These are phyloP conservation scores for Scleropages formosus DNA, from an alignment of 2,797 vertebrate genomes.

Conservation along the genomic window DNA sequence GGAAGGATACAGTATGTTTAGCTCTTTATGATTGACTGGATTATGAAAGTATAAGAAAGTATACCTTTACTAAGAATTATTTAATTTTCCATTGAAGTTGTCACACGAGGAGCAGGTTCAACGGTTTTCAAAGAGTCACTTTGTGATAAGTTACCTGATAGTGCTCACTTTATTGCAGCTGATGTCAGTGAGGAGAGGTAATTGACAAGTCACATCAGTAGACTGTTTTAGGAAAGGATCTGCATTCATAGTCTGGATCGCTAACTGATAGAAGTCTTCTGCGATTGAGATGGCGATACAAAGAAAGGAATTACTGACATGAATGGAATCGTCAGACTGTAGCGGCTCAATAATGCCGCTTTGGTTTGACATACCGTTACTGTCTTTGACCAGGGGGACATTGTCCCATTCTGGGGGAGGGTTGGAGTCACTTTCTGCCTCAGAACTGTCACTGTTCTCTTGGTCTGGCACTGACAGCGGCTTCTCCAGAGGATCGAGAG, in stretches of 20 bases:
- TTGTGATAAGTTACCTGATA: slow-evolving; percentile 22
- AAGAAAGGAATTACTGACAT: not conserved
- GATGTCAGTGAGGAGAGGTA: slow-evolving; percentile 77
- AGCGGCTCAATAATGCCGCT: not conserved
- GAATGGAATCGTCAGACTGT: not conserved
- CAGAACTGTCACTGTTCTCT: slow-evolving; percentile 91
- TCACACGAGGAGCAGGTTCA: no score
- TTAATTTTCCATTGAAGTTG: no score
- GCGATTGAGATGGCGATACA: slow-evolving; percentile 57
- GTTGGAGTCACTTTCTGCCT: slow-evolving; percentile 89
- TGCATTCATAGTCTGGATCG: slow-evolving; percentile 78
- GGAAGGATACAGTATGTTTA: not conserved
- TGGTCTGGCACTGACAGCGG: slow-evolving; percentile 80
- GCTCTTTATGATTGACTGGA: no score
- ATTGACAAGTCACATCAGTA: slow-evolving; percentile 69
- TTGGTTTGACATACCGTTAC: slow-evolving; percentile 73
- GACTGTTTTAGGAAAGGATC: slow-evolving; percentile 80
- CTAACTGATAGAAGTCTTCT: slow-evolving; percentile 80
- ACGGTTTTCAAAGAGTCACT: slow-evolving; percentile 32
- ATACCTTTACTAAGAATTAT: not conserved
- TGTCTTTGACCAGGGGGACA: slow-evolving; percentile 79
- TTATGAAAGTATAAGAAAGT: not conserved
- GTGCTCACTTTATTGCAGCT: slow-evolving; percentile 69
- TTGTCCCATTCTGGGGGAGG: slow-evolving; percentile 90
- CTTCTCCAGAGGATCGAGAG: slow-evolving; percentile 74